Evolutionary conservation across 2,113 vertebrate genomes (phyloP).

Genomic region (Taurulus bubalis): DNA sequence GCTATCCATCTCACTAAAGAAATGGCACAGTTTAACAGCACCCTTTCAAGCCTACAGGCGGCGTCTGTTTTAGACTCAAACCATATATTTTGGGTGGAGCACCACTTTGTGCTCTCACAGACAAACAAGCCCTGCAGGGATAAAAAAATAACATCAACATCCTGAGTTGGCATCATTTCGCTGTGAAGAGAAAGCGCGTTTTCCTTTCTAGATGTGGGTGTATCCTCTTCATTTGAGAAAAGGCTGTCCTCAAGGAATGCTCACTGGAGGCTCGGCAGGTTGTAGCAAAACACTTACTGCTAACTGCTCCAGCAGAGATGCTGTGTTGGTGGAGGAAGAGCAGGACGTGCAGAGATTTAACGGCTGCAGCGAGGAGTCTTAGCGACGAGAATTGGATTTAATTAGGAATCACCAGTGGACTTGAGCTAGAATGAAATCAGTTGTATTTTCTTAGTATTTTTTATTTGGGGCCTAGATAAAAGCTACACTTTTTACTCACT

Average conservation of each 20-base stretch:
- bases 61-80: background rate
- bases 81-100: constrained; percentile 45
- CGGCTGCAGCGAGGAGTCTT: constrained; percentile 11
- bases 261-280: constrained; percentile 67
- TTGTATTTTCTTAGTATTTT: background rate
- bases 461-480: background rate
- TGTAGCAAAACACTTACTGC: constrained; percentile 60
- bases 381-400: background rate
- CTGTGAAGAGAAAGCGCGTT: background rate
- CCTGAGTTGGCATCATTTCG: constrained; percentile 1
- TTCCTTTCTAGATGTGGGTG: constrained; percentile 41
- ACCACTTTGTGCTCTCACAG: constrained; percentile 12
- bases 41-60: background rate
- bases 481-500: background rate
- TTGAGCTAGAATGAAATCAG: too few relatives aligned
- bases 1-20: background rate
- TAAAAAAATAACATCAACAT: constrained; percentile 3
- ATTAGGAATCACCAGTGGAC: background rate
- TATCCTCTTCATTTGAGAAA: constrained; percentile 32
- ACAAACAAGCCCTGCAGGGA: constrained; percentile 2
- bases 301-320: constrained; percentile 1
- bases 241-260: constrained; percentile 52
- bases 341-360: constrained; percentile 12
- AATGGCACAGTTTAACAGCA: background rate
- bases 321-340: constrained; percentile 8